phyloP scores from a whole-genome alignment of 2,888 invertebrate species.

The Pegoplata infirma region DNA sequence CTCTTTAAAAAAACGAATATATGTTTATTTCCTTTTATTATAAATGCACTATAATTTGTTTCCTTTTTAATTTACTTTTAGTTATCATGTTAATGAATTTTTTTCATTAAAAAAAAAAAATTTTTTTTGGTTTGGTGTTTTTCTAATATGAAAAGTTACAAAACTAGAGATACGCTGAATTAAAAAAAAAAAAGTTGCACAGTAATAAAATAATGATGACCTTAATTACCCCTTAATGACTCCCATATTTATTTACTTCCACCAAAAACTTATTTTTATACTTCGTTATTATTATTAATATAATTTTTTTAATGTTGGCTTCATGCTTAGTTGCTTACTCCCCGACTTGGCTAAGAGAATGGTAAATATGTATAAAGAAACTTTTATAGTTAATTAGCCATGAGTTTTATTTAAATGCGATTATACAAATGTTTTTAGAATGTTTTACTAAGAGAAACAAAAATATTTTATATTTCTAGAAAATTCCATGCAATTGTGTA shows the following conservation, averaged over 20 bases:
- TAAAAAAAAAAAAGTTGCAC: constrained; percentile 25
- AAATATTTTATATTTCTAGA: too few relatives aligned
- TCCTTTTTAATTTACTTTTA: constrained; percentile 31
- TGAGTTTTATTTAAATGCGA: constrained; percentile 6
- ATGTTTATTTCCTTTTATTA: constrained; percentile 42
- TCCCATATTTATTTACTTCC: constrained; percentile 41
- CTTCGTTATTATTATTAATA: neutral
- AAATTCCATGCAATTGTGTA: too few relatives aligned
- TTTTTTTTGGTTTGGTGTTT: neutral
- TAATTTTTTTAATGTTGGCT: constrained; percentile 5
- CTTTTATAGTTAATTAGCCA: constrained; percentile 49
- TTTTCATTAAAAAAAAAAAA: too few relatives aligned
- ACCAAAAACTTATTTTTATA: neutral
- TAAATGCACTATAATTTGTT: constrained; percentile 47
- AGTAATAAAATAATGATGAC: constrained; percentile 50
- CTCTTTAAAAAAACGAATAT: constrained; percentile 4
- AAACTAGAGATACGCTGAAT: neutral
- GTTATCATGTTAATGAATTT: neutral
- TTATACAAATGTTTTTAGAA: neutral
- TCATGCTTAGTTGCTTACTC: constrained; percentile 29
- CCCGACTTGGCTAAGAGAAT: neutral
- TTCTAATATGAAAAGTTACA: neutral
- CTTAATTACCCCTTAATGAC: constrained; percentile 62
- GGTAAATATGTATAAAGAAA: constrained; percentile 29
- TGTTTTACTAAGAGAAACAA: too few relatives aligned